These are phyloP conservation scores for Heteractis magnifica DNA, from an alignment of 92 coral and sea anemone genomes.

Conservation along the genomic window DNA sequence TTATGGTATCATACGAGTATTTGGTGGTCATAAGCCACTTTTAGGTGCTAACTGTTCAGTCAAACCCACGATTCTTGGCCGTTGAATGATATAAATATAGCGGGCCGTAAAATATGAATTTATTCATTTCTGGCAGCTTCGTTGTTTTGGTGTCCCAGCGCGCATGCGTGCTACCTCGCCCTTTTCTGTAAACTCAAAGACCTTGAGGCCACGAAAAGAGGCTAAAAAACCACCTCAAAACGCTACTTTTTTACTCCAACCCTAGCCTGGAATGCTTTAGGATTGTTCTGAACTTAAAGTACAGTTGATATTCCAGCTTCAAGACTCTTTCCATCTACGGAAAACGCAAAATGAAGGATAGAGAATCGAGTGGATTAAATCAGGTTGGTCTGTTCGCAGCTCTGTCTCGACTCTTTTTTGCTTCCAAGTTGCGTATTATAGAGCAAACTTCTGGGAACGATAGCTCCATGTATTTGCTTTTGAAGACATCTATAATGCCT, in stretches of 20 bases:
- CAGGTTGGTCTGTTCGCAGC: conserved; percentile 50
- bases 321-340: conserved; percentile 1
- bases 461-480: background rate
- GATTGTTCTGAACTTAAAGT: background rate
- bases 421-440: background rate
- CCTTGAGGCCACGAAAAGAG: conserved; percentile 21
- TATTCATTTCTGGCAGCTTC: conserved; percentile 37
- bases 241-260: background rate
- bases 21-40: background rate
- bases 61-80: background rate
- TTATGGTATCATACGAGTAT: background rate
- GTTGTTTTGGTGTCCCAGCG: conserved; percentile 33
- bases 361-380: conserved; percentile 52
- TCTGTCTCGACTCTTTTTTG: background rate
- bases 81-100: background rate
- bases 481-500: background rate
- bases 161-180: conserved; percentile 63
- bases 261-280: conserved; percentile 30
- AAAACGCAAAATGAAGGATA: conserved; percentile 52
- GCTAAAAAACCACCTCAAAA: conserved; percentile 5
- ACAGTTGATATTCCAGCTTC: conserved; percentile 21
- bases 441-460: background rate
- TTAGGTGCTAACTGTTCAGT: conserved; percentile 10
- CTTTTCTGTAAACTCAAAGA: conserved; percentile 43
- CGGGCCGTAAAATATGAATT: conserved; percentile 29